These are phyloP conservation scores for Dorcus parallelipipedus DNA, from an alignment of 2,888 invertebrate species.

Conservation along the genomic window DNA sequence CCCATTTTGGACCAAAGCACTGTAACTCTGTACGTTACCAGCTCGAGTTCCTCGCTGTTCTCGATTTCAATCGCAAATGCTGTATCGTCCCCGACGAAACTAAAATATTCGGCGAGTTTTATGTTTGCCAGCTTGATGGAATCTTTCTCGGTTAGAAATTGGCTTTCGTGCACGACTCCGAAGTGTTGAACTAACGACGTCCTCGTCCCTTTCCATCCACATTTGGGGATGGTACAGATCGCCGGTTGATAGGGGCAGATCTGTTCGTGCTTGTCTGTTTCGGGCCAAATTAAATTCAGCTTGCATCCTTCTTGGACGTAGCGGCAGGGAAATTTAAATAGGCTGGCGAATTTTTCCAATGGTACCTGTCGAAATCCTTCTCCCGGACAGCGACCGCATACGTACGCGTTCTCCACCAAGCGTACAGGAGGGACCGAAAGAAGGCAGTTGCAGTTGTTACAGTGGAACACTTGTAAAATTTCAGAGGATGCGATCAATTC, in stretches of 20 bases:
- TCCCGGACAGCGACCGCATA: neutral
- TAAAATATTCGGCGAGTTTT: too few species aligned
- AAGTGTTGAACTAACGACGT: neutral
- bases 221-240: neutral
- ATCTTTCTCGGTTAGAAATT: too few species aligned
- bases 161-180: neutral
- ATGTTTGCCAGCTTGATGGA: too few species aligned
- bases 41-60: too few species aligned
- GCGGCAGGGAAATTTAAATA: neutral
- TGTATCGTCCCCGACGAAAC: too few species aligned
- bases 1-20: too few species aligned
- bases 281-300: neutral
- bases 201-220: neutral
- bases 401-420: neutral
- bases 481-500: neutral
- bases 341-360: neutral
- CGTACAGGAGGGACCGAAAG: neutral
- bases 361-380: neutral
- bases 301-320: neutral
- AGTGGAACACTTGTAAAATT: neutral
- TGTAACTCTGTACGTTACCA: too few species aligned
- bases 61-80: too few species aligned
- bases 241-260: neutral
- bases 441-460: neutral
- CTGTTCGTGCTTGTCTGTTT: neutral